Evolutionary conservation across 2,888 invertebrate species (phyloP), one percentile per base, ranked within the genome.

Genomic region (Nemotelus nigrinus): DNA sequence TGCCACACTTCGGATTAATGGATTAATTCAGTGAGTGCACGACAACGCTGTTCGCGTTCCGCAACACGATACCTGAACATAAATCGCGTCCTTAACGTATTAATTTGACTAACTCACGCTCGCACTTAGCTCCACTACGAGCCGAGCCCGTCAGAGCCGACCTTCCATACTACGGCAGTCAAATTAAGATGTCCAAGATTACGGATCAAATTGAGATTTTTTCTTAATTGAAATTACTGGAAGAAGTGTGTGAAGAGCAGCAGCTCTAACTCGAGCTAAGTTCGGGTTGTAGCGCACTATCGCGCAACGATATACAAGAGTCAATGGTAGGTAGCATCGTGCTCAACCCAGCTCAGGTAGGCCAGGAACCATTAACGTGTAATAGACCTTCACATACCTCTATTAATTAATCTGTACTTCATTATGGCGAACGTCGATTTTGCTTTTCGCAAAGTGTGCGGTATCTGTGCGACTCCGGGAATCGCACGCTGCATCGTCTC

Each of bases 161-260:
- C 25, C 25, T 25, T 47, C 67, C 68, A 50, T 75, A 44, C 78
- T 70, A 77, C 70, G 44, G 70, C 74, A 77, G 75, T 76, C 79
- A 77, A 79, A 79, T 79, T 79, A 79, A 79, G 79, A 79, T 79
- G 79, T 79, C 79, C 63, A 79, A 77, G 79, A 79, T 79, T 79
- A 60, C 71, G 77, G 70, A 79, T 79, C 79, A 77, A 77, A 79
- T 77, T 77, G 79, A 74, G 77, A 79, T 77, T 77, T 77, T 79
- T 77, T 75, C 79, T 79, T 79, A 77, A 79, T 79, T 79, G 79
- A 79, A 79, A 79, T 68, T 67, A 67, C 76, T 68, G 50, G n/a
- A 39, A 70, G 70, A 70, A 70, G 70, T 72, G 70, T 53, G 55
- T 43, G 70, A 70, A 70, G 55, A 68, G 50, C 68, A 63, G 43